phyloP scores from a whole-genome alignment of 2,797 vertebrate genomes.

The Spatula clypeata region DNA sequence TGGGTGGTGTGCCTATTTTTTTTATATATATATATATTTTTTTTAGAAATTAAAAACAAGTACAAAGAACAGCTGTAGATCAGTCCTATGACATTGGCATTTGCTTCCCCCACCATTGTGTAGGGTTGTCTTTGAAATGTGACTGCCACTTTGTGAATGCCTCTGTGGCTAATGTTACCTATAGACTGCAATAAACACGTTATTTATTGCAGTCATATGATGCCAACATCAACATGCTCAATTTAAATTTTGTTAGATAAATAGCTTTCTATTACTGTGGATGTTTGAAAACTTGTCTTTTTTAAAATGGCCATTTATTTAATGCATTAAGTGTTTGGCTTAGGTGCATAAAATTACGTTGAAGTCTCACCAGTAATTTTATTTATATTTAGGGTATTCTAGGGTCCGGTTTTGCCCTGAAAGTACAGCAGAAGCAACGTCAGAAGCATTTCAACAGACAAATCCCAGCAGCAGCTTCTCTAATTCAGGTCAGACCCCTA shows the following conservation, averaged over 20 bases:
- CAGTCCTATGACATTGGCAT: background rate
- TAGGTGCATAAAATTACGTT: background rate
- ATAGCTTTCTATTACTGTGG: background rate
- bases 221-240: background rate
- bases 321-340: rapidly evolving
- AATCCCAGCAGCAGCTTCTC: constrained; percentile 86
- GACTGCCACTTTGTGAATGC: background rate
- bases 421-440: constrained; percentile 88
- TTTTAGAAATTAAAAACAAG: background rate
- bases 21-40: background rate
- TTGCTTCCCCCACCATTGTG: background rate
- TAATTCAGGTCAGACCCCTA: constrained; percentile 79
- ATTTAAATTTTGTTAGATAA: background rate
- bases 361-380: background rate
- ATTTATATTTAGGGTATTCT: constrained; percentile 83
- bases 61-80: background rate
- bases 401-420: constrained; percentile 88
- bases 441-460: constrained; percentile 89
- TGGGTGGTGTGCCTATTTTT: too few species aligned
- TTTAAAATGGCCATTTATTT: background rate
- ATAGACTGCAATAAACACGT: background rate
- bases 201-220: background rate
- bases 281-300: background rate
- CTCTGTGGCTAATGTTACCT: background rate
- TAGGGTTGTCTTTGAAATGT: background rate